Evolutionary conservation across 35 echinoderm and acorn worm species (phyloP), one percentile per base, ranked within the genome.

Genomic region (Heliocidaris erythrogramma): DNA sequence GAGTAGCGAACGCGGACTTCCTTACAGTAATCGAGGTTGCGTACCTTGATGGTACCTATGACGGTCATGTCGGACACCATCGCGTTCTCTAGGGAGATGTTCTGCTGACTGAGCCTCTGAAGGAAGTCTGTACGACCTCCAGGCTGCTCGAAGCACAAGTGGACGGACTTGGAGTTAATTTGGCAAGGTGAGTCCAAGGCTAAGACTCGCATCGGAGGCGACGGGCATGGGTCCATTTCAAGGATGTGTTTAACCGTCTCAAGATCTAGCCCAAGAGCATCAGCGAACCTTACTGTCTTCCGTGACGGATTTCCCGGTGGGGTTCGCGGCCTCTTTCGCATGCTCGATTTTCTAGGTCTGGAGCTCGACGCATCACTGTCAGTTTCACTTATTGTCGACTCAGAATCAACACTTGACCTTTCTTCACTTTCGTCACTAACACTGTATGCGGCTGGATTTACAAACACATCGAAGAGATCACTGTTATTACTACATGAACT

Each of bases 281-380:
- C 97, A 4, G 97, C 97, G 87, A 97, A 97, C 5, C 94, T 86
- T 2, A 97, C 97, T 10, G 97, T 95, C 90, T 97, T 97, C 17
- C 94, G 49, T 5, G 71, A 85, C 6, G 97, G 97, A 10, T 95
- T 97, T 31, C 91, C 94, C 3, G 94, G 96, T 50, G 91, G 91
- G 10, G 94, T 95, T 53, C 95, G 93, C 5, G 94, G 92, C 14
- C 49, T 49, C 47, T 59, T 92, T 60, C 95, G 94, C 13, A 97
- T 48, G 32, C 95, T 94, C 10, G 94, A 94, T 85, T 95, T 97
- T 13, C 96, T 95, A 89, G 47, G 91, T 92, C 50, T 49, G 5
- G 47, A 52, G 32, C 31, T 32, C 3, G 91, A 50, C 29, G 31
- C 31, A 92, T 52, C 47, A 59, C 49, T 92, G 29, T 92, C 49